Evolutionary conservation across 2,797 vertebrate species (phyloP).

Genomic region (Loriculus beryllinus): DNA sequence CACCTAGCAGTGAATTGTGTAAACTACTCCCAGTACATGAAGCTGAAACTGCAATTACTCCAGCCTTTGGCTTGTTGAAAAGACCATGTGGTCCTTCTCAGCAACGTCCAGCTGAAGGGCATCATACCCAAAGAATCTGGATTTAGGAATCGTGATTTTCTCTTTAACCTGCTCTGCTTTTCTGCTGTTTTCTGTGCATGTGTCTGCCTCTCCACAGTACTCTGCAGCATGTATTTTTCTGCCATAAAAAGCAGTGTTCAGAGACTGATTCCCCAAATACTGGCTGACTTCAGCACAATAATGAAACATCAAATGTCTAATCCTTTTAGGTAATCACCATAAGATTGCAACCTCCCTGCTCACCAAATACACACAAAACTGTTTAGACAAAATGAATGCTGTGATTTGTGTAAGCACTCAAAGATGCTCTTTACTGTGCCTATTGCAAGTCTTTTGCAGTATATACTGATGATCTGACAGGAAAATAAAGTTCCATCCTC

Average conservation of each 20-base stretch:
- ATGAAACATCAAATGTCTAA: rapidly evolving
- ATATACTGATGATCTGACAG: not conserved
- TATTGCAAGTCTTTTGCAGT: not conserved
- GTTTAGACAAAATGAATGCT: not conserved
- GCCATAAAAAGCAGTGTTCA: not conserved
- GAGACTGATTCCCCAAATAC: not conserved
- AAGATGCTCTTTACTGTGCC: not conserved
- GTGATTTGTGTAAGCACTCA: not conserved
- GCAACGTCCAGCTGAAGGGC: not conserved
- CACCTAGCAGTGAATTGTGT: constrained; percentile 2
- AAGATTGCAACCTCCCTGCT: not conserved
- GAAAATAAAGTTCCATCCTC: not conserved
- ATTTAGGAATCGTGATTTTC: not conserved
- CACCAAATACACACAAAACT: not conserved
- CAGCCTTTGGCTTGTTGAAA: not conserved
- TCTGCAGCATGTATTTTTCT: not conserved
- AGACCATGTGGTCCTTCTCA: not conserved
- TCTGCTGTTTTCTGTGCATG: not conserved
- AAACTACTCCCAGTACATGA: not conserved
- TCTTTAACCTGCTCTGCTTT: not conserved
- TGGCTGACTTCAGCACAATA: not conserved
- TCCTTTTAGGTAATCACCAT: not conserved
- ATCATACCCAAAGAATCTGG: not conserved
- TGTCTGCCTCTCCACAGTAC: not conserved
- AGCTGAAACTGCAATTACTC: not conserved